Percentiles rank a stretch among this genome's conserved stretches.
These are phyloP conservation scores for Cyrtodaria siliqua DNA, from an alignment of 2,888 invertebrate species.

Conservation along the genomic window DNA sequence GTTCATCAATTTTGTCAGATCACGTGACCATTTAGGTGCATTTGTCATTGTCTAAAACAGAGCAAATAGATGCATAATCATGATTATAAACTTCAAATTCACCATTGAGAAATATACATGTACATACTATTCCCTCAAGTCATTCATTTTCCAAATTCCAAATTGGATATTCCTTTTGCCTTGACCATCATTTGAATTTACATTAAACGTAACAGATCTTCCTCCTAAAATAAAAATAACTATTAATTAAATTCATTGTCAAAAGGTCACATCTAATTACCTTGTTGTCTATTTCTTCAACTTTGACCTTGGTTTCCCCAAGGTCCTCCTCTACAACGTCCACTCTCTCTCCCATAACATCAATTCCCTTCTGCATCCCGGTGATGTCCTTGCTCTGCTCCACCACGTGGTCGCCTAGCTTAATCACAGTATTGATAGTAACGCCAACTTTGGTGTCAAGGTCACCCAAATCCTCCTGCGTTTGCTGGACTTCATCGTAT, in stretches of 20 bases:
- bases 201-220: too few species aligned
- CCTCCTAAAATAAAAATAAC: too few species aligned
- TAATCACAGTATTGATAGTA: constrained; percentile 69
- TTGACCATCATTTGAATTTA: too few species aligned
- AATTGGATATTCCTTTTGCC: too few species aligned
- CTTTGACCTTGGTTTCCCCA: constrained; percentile 74
- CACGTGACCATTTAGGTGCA: constrained; percentile 83
- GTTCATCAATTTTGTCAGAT: constrained; percentile 82
- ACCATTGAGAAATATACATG: too few species aligned
- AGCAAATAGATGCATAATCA: too few species aligned
- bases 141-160: too few species aligned
- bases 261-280: too few species aligned
- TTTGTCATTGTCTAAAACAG: constrained; percentile 82
- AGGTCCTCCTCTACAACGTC: constrained; percentile 70
- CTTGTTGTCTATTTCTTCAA: constrained; percentile 82
- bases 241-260: too few species aligned
- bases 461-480: constrained; percentile 70
- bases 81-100: too few species aligned
- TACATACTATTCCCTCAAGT: too few species aligned
- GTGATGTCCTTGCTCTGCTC: constrained; percentile 71
- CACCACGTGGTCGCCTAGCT: constrained; percentile 69
- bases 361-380: constrained; percentile 61
- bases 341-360: constrained; percentile 68
- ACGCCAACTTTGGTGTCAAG: constrained; percentile 72
- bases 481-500: constrained; percentile 70